phyloP scores from a whole-genome alignment of 2,113 vertebrate genomes.

The Forbesichthys papilliferus region DNA sequence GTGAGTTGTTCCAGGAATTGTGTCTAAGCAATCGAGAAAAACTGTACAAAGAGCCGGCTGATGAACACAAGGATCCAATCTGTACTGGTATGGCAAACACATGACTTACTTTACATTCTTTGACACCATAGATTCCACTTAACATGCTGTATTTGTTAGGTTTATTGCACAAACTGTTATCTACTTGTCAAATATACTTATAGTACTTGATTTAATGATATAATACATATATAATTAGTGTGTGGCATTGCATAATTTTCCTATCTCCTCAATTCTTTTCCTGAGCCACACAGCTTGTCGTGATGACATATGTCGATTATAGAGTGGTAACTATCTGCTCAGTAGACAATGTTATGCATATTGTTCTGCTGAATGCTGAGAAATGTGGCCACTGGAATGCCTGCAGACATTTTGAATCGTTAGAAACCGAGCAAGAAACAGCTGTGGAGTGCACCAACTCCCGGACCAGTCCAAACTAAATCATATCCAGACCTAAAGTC shows the following conservation, averaged over 20 bases:
- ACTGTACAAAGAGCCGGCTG: no score
- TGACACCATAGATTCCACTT: neutral
- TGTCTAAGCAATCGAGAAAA: no score
- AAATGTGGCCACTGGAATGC: neutral
- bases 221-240: neutral
- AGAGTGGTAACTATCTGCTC: neutral
- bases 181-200: neutral
- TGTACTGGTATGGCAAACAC: no score
- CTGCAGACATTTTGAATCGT: slow-evolving; percentile 48
- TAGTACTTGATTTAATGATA: neutral
- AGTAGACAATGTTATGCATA: slow-evolving; percentile 17
- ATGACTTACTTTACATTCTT: neutral
- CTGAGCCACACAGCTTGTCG: neutral
- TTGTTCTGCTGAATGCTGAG: slow-evolving; percentile 24
- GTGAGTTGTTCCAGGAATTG: no score
- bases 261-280: neutral
- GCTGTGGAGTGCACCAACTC: slow-evolving; percentile 54
- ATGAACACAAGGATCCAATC: no score
- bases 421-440: slow-evolving; percentile 45
- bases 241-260: neutral
- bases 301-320: slow-evolving; percentile 9
- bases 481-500: slow-evolving; percentile 63
- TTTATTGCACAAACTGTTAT: neutral
- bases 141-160: neutral
- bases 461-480: slow-evolving; percentile 51